A percentile compares a stretch with the other conserved stretches of the same genome.
Evolutionary conservation across 23 tunicate species (phyloP).

Genomic region (Trididemnum nubilum): DNA sequence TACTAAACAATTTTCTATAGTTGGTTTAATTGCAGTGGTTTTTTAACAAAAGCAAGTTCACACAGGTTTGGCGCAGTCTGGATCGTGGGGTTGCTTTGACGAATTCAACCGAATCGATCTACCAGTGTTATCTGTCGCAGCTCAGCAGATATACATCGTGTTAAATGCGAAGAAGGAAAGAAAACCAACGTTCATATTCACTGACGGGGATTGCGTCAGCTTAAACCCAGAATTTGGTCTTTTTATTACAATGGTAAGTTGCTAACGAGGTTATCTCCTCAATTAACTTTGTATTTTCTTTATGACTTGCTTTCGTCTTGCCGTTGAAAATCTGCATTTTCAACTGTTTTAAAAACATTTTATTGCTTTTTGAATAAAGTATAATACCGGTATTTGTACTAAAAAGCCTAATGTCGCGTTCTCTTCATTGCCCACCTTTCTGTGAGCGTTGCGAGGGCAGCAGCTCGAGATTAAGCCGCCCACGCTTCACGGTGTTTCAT

Average conservation of each 20-base stretch:
- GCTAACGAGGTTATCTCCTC: too few species aligned
- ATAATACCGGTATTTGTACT: neutral
- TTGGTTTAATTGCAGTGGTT: too few species aligned
- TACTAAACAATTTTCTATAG: too few species aligned
- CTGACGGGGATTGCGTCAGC: conserved; percentile 93
- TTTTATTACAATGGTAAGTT: conserved; percentile 93
- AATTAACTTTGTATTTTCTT: neutral
- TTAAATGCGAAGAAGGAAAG: conserved; percentile 88
- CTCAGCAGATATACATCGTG: conserved; percentile 99
- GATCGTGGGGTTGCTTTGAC: conserved; percentile 99
- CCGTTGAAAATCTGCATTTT: neutral
- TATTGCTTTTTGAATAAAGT: neutral
- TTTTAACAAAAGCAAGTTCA: too few species aligned
- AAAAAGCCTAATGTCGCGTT: too few species aligned
- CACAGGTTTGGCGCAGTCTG: conserved; percentile 99
- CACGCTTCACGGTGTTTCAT: too few species aligned
- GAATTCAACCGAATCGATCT: conserved; percentile 99
- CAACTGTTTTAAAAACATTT: neutral
- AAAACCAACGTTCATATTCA: conserved; percentile 73
- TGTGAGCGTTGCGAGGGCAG: too few species aligned
- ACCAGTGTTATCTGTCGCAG: conserved; percentile 98
- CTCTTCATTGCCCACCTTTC: too few species aligned
- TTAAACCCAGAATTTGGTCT: conserved; percentile 98
- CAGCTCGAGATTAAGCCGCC: too few species aligned
- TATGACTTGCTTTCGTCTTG: too few species aligned